Percentiles rank a stretch among this genome's conserved stretches.
Conservation (phyloP, 2,888 invertebrate genomes). For the Drosophila quasianomalipes region DNA sequence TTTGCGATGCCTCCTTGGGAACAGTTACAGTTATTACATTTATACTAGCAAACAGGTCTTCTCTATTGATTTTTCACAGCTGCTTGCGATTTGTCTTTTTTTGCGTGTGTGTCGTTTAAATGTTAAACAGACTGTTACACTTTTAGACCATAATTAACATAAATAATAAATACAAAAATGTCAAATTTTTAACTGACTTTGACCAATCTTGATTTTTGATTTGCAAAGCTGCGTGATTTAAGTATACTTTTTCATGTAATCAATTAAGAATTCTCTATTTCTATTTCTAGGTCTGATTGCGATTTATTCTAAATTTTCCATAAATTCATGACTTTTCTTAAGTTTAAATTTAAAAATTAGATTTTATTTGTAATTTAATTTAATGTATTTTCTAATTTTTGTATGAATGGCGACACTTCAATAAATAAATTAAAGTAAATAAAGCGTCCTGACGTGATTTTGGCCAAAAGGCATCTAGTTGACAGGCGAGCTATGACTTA, state of each 20-base stretch:
- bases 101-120: conserved; percentile 8
- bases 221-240: neutral
- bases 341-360: neutral
- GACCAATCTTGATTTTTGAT: neutral
- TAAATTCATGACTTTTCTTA: neutral
- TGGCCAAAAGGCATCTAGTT: conserved; percentile 25
- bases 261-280: neutral
- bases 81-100: conserved; percentile 7
- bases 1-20: conserved; percentile 37
- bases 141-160: neutral
- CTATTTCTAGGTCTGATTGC: neutral
- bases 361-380: neutral
- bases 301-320: neutral
- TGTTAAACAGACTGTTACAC: conserved; percentile 16
- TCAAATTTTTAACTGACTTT: neutral
- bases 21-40: conserved; percentile 3
- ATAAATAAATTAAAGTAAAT: neutral
- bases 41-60: conserved; percentile 10
- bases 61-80: conserved; percentile 48
- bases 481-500: conserved; percentile 32
- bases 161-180: neutral
- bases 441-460: conserved; percentile 51
- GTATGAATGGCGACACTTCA: too few species aligned
- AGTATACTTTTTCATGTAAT: neutral
- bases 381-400: neutral